Conservation (phyloP, 2,113 vertebrate genomes). For the Spheniscus mendiculus region DNA sequence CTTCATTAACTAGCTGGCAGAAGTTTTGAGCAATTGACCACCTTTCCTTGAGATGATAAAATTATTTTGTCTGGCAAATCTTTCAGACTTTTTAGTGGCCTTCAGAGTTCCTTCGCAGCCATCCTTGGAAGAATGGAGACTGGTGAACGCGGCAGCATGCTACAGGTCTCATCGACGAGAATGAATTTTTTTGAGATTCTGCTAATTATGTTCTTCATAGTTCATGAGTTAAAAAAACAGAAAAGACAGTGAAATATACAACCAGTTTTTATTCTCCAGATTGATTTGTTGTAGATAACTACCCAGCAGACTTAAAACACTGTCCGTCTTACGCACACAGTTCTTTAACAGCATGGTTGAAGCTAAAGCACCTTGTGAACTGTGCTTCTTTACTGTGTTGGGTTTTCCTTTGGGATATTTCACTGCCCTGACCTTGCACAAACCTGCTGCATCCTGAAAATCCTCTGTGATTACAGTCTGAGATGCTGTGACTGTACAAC, state of each 20-base stretch:
- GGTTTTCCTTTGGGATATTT: not conserved
- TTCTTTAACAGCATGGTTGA: not conserved
- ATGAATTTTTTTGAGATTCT: not conserved
- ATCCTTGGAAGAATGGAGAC: not conserved
- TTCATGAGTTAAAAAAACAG: not conserved
- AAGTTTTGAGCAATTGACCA: not conserved
- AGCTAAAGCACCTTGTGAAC: not conserved
- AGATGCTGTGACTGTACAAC: not conserved
- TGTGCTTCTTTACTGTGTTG: not conserved
- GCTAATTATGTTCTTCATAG: not conserved
- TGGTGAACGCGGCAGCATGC: rapidly evolving
- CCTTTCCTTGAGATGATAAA: not conserved
- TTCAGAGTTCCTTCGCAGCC: not conserved
- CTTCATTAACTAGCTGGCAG: not conserved
- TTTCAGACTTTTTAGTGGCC: not conserved
- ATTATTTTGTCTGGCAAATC: not conserved
- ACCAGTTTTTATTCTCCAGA: not conserved
- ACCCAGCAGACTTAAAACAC: not conserved
- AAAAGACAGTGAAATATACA: not conserved
- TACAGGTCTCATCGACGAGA: not conserved
- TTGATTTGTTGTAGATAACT: not conserved
- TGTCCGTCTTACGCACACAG: not conserved
- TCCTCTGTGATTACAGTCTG: not conserved
- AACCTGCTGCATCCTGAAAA: not conserved
- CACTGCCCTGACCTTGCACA: not conserved